Conservation (phyloP, 2,888 invertebrate genomes). For the Panorpa germanica region DNA sequence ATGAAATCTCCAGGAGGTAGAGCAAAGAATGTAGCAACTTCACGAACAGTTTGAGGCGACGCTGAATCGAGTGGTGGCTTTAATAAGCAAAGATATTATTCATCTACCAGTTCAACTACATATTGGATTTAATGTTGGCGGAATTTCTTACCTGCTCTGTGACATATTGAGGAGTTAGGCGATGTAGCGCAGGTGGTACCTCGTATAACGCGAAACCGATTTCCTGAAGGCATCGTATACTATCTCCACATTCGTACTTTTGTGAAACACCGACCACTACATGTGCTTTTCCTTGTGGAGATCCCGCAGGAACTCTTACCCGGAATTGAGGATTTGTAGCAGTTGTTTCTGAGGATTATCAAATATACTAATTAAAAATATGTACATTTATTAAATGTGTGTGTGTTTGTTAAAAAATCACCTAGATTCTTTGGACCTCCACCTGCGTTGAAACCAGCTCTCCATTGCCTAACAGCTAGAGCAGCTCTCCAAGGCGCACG, state of each 20-base stretch:
- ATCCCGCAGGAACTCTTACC: slow-evolving; percentile 42
- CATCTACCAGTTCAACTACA: too few species aligned
- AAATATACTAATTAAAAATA: neutral
- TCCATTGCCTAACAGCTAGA: slow-evolving; percentile 44
- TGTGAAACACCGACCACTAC: slow-evolving; percentile 54
- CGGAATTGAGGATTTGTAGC: slow-evolving; percentile 53
- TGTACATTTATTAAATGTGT: neutral
- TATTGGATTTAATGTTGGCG: too few species aligned
- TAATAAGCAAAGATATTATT: too few species aligned
- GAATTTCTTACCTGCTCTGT: slow-evolving; percentile 28
- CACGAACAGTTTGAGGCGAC: slow-evolving; percentile 25
- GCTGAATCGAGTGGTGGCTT: slow-evolving; percentile 14
- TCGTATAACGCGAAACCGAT: slow-evolving; percentile 56
- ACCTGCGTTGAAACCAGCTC: slow-evolving; percentile 49
- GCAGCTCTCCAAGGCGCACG: slow-evolving; percentile 51
- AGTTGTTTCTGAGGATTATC: slow-evolving; percentile 32
- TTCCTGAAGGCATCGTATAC: slow-evolving; percentile 23
- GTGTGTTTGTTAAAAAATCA: slow-evolving; percentile 15
- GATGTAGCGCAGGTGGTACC: slow-evolving; percentile 37
- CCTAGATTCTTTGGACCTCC: slow-evolving; percentile 40
- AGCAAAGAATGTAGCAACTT: slow-evolving; percentile 55
- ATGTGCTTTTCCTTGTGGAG: slow-evolving; percentile 40
- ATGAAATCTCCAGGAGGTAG: slow-evolving; percentile 56
- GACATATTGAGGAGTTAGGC: slow-evolving; percentile 38
- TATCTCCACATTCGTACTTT: slow-evolving; percentile 31